Conservation (phyloP, 2,113 vertebrate species). For the Spermophilus dauricus region DNA sequence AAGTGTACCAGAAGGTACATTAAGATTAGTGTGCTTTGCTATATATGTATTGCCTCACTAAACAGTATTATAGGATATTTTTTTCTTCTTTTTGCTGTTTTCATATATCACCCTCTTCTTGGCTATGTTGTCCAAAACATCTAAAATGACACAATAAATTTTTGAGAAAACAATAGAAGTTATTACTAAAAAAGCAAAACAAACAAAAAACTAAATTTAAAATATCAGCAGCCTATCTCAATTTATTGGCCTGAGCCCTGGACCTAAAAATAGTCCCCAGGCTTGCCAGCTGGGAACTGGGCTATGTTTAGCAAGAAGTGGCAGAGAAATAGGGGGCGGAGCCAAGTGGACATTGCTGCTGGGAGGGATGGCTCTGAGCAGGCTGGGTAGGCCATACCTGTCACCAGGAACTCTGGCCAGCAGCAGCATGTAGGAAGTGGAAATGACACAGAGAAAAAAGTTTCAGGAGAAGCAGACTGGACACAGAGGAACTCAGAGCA, state of each 20-base stretch:
- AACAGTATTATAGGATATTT: background rate
- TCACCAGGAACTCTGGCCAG: background rate
- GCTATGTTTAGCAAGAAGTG: slow-evolving; percentile 60
- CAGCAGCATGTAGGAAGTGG: background rate
- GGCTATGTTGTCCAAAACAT: slow-evolving; percentile 15
- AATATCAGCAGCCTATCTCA: slow-evolving; percentile 7
- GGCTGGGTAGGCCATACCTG: background rate
- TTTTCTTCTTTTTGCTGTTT: slow-evolving; percentile 9
- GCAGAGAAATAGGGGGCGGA: background rate
- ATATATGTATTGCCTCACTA: background rate
- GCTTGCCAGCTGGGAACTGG: slow-evolving; percentile 30
- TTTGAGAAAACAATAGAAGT: background rate
- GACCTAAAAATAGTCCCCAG: slow-evolving; percentile 70
- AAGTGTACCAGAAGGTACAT: background rate
- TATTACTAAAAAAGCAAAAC: background rate
- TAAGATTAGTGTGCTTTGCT: background rate
- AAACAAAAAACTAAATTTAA: background rate
- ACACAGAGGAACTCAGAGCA: background rate
- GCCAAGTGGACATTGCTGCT: background rate
- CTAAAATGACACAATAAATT: slow-evolving; percentile 19
- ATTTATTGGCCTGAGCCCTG: slow-evolving; percentile 62
- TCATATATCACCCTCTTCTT: slow-evolving; percentile 12
- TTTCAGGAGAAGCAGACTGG: background rate
- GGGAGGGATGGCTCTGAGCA: background rate
- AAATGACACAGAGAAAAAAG: background rate